Percentiles rank a stretch among this genome's conserved stretches.
phyloP scores from a whole-genome alignment of 2,113 vertebrate species.

The Dasyprocta punctata region DNA sequence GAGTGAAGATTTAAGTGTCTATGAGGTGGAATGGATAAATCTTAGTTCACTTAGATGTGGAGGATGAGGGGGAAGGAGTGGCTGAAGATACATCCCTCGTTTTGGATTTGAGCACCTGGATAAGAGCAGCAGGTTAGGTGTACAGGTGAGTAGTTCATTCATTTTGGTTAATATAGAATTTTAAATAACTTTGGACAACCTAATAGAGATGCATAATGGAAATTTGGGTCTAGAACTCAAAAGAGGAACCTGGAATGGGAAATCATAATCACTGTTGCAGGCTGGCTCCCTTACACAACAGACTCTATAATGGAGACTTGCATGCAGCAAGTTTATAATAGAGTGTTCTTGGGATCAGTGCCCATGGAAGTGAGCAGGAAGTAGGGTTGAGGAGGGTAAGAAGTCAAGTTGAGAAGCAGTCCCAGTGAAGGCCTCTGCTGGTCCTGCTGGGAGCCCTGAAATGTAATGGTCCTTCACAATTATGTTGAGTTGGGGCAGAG shows the following conservation, averaged over 20 bases:
- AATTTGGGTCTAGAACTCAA: neutral
- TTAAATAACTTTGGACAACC: neutral
- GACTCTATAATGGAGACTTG: neutral
- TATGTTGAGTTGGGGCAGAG: neutral
- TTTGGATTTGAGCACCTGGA: neutral
- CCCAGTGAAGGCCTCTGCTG: no score
- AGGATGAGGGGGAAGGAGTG: neutral
- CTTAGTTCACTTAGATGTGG: neutral
- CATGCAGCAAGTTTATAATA: neutral
- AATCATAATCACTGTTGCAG: neutral
- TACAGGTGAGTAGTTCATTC: neutral
- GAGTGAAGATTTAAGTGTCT: neutral
- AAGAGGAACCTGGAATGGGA: neutral
- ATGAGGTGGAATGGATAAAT: neutral
- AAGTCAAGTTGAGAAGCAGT: neutral
- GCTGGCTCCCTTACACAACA: no score
- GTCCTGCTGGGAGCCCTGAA: neutral
- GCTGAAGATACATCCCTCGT: neutral
- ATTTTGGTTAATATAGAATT: neutral
- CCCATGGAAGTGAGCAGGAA: neutral
- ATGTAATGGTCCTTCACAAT: neutral
- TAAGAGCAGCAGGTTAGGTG: neutral
- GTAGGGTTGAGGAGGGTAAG: neutral
- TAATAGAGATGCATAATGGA: neutral
- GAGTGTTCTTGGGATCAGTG: neutral